These are phyloP conservation scores for Gobiocypris rarus DNA, from an alignment of 2,113 vertebrate genomes.

Conservation along the genomic window DNA sequence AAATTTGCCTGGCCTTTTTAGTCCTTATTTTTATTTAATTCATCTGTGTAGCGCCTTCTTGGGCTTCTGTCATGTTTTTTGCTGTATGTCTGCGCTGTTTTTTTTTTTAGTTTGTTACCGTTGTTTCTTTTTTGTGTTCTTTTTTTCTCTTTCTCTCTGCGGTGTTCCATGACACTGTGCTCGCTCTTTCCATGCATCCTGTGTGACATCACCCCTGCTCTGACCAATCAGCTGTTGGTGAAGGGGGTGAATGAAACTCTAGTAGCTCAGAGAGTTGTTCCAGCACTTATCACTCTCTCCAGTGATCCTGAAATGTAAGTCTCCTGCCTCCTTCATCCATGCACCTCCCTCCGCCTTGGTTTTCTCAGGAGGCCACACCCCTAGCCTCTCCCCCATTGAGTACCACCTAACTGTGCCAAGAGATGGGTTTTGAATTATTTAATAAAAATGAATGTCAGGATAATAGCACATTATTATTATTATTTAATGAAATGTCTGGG, in stretches of 20 bases:
- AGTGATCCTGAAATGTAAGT: conserved; percentile 99
- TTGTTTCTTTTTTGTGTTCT: conserved; percentile 53
- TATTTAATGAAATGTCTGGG: neutral
- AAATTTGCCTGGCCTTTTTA: conserved; percentile 83
- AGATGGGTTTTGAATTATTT: neutral
- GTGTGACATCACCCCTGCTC: conserved; percentile 83
- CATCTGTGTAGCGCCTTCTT: conserved; percentile 53
- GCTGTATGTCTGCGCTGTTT: conserved; percentile 61
- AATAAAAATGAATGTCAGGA: neutral
- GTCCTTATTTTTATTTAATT: conserved; percentile 65
- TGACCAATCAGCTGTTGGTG: conserved; percentile 98
- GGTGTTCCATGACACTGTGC: conserved; percentile 83
- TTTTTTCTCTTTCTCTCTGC: conserved; percentile 71
- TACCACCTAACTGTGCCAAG: neutral
- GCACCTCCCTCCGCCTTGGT: conserved; percentile 70
- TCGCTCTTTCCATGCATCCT: conserved; percentile 85
- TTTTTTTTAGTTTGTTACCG: conserved; percentile 75
- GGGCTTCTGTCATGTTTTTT: conserved; percentile 46
- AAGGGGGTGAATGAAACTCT: conserved; percentile 99
- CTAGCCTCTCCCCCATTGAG: neutral
- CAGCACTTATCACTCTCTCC: conserved; percentile 99
- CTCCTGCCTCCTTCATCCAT: conserved; percentile 77
- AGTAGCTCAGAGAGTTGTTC: conserved; percentile 99
- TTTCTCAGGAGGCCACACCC: conserved; percentile 67
- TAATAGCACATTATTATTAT: neutral